Base-by-base conservation (phyloP, 2,888 invertebrate species). In the Lycaena phlaeas region DNA sequence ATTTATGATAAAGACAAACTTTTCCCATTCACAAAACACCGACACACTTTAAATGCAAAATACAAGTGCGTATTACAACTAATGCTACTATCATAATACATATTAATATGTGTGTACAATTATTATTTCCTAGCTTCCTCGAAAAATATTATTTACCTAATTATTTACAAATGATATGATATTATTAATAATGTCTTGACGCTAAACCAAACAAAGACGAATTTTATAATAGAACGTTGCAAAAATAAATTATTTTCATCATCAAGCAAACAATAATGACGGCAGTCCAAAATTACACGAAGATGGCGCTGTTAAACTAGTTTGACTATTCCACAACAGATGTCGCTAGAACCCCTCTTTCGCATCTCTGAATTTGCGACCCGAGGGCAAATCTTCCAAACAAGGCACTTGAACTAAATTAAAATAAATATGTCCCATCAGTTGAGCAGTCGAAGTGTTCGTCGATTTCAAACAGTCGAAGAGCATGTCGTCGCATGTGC, bases 371-470 rank as follows among this genome's bases (percentile, higher is more conserved):
- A 87, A 87, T 41, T 59, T 59, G 48, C 72, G 64, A 9, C 82
- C 86, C 7, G 51, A 48, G 26, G 74, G 63, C 5, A 57, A 54
- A 53, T 91, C 91, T 41, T 89, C 89, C 38, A 93, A 78, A 56
- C 93, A 93, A 9, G 90, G 89, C 6, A 92, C 90, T 70, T 90
- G 90, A 28, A 94, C 88, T 48, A 95, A 73, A 66, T 95, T 95
- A 69, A 95, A 95, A 68, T 94, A 95, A 48, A 95, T 90, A 57
- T 91, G 92, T 28, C 94, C 95, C 89, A 95, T 91, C 44, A 92
- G 69, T 44, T 88, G 87, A 0, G 93, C 90, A 4, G 92, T 90
- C 28, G 92, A 90, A 15, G 90, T 90, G 53, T 89, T 88, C 18
- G 90, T 89, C 39, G 85, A 72, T 67, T 94, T 94, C 45, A 97